Evolutionary conservation across 2,113 vertebrate species (phyloP).

Genomic region (Nanorana parkeri): DNA sequence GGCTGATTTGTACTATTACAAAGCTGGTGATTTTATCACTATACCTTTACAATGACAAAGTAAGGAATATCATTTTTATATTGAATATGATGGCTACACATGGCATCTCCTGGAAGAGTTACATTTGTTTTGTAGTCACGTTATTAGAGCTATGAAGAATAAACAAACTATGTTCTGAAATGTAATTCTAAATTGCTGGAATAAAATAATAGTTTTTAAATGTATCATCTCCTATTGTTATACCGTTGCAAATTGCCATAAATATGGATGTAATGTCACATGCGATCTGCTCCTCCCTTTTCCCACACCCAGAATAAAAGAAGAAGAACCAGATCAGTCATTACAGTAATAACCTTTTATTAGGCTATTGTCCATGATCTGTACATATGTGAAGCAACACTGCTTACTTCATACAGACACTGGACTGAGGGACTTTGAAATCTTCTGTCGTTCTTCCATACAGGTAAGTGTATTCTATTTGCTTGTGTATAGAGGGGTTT

Average conservation of each 20-base stretch:
- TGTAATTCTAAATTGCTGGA: neutral
- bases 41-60: too few relatives aligned
- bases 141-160: neutral
- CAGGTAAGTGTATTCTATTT: neutral
- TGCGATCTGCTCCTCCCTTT: slow-evolving; percentile 20
- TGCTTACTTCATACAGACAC: neutral
- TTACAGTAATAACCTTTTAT: slow-evolving; percentile 19
- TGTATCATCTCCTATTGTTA: slow-evolving; percentile 6
- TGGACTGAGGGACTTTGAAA: neutral
- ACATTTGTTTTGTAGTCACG: neutral
- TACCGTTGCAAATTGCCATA: neutral
- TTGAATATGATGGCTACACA: too few relatives aligned
- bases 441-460: neutral
- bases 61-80: too few relatives aligned
- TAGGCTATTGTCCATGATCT: slow-evolving; percentile 3
- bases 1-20: too few relatives aligned
- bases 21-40: too few relatives aligned
- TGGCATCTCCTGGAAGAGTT: too few relatives aligned
- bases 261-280: slow-evolving; percentile 20
- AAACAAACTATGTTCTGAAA: neutral
- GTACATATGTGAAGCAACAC: slow-evolving; percentile 1
- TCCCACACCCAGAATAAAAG: slow-evolving; percentile 29
- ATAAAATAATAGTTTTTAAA: neutral
- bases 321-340: slow-evolving; percentile 43
- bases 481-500: too few relatives aligned